Evolutionary conservation across 2,113 vertebrate species (phyloP).

Genomic region (Oxygymnocypris stewartii): DNA sequence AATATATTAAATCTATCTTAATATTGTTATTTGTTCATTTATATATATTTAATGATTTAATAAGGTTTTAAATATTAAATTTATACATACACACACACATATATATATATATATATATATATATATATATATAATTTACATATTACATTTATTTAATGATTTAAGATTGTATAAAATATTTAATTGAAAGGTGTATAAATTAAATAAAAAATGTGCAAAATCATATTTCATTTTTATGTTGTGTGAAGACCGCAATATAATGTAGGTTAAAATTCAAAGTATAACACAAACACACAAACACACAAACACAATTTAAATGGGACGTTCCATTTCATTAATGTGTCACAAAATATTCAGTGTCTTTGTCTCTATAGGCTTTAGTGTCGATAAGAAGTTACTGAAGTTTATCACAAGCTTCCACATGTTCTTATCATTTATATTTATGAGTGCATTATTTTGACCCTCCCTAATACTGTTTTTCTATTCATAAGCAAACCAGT

Average conservation of each 20-base stretch:
- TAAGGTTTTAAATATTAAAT: background rate
- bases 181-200: too few species aligned
- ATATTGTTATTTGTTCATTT: too few species aligned
- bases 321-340: background rate
- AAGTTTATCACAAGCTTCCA: slow-evolving; percentile 14
- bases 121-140: too few species aligned
- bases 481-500: background rate
- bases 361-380: background rate
- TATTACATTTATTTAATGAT: too few species aligned
- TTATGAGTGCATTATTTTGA: background rate
- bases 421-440: background rate
- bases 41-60: background rate
- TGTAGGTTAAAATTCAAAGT: background rate
- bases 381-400: background rate
- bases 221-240: background rate
- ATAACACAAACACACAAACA: background rate
- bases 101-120: too few species aligned
- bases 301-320: background rate
- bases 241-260: background rate
- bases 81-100: too few species aligned
- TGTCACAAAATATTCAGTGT: background rate
- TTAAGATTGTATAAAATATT: too few species aligned
- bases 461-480: background rate
- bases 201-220: too few species aligned
- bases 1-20: too few species aligned